Conservation (phyloP, 2,113 vertebrate genomes). For the Tor tambroides region DNA sequence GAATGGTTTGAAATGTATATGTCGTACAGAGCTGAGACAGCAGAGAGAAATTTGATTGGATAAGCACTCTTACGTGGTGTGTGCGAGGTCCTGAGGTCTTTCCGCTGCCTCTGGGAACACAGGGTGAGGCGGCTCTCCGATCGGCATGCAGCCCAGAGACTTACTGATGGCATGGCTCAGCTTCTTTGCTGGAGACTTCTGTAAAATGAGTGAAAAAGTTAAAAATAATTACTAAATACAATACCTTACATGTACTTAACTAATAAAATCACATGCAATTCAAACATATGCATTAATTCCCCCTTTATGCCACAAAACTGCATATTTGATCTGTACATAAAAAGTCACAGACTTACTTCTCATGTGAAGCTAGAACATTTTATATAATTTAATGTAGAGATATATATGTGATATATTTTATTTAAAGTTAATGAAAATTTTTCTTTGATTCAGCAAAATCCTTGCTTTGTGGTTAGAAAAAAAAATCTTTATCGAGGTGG, state of each 20-base stretch:
- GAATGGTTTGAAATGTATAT: neutral
- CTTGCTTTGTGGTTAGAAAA: conserved; percentile 9
- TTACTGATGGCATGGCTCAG: conserved; percentile 98
- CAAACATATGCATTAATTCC: neutral
- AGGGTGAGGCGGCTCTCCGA: conserved; percentile 89
- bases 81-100: conserved; percentile 90
- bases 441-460: conserved; percentile 11
- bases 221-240: neutral
- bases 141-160: conserved; percentile 94
- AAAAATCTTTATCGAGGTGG: neutral
- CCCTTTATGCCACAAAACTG: neutral
- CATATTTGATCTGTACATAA: neutral
- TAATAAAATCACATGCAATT: neutral
- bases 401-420: neutral
- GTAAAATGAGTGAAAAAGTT: conserved; percentile 49
- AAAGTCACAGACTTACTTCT: neutral
- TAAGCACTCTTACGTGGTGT: conserved; percentile 83
- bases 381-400: neutral
- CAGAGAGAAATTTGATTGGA: neutral
- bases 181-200: conserved; percentile 99
- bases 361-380: neutral
- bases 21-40: neutral
- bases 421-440: neutral
- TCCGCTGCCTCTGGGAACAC: conserved; percentile 94
- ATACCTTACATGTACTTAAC: neutral